These are phyloP conservation scores for Pedetes capensis DNA, from an alignment of 2,113 vertebrate genomes.

Conservation along the genomic window DNA sequence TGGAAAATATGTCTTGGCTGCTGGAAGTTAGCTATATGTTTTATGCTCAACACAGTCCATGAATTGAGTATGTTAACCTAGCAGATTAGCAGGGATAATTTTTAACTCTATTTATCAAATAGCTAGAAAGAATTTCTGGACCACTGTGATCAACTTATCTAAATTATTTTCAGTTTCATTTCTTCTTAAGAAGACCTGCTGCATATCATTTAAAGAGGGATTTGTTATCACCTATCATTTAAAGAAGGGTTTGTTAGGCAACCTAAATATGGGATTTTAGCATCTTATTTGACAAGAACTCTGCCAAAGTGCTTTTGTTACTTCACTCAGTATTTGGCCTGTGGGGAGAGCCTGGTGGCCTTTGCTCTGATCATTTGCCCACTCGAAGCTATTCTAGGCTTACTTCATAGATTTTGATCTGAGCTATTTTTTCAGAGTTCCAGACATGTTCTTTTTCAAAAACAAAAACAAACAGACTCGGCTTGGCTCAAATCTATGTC, in stretches of 20 bases:
- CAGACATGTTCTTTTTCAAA: constrained; percentile 35
- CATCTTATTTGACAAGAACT: constrained; percentile 49
- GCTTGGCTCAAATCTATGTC: not conserved
- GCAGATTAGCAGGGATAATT: not conserved
- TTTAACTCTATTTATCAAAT: constrained; percentile 47
- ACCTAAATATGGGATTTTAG: not conserved
- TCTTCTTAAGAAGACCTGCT: constrained; percentile 52
- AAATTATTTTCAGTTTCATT: constrained; percentile 63
- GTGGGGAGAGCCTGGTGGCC: constrained; percentile 33
- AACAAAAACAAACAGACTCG: not conserved
- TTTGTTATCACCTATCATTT: constrained; percentile 61
- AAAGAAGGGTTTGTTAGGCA: constrained; percentile 31
- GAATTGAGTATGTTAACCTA: not conserved
- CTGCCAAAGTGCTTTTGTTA: constrained; percentile 21
- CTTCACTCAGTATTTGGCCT: constrained; percentile 39
- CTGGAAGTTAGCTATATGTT: not conserved
- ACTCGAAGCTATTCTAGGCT: constrained; percentile 56
- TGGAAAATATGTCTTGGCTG: not conserved
- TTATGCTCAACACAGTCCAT: not conserved
- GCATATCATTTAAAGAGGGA: not conserved
- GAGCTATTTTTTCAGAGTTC: constrained; percentile 18
- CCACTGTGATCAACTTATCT: constrained; percentile 46
- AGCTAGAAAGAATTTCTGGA: constrained; percentile 1
- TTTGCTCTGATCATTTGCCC: constrained; percentile 42
- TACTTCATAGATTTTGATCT: constrained; percentile 47